Evolutionary conservation across 2,797 vertebrate genomes (phyloP), one percentile per base, ranked within the genome.

Genomic region (Zenarchopterus dispar): DNA sequence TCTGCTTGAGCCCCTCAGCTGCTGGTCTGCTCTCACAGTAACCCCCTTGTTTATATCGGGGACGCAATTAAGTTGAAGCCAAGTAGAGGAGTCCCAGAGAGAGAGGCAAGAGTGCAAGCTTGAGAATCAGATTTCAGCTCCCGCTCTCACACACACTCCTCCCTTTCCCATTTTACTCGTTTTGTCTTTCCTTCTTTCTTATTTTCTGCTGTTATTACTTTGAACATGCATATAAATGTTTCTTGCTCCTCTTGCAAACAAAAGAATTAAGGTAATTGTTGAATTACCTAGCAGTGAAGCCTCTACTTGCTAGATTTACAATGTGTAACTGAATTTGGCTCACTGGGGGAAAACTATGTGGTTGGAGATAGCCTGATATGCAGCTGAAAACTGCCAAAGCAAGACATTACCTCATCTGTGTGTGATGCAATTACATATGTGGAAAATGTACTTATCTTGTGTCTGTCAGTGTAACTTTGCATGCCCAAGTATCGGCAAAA

Each of bases 11-110:
- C 92, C 92, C 93, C 91, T 91, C 94, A 95, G 95, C 94, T 96
- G 95, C 94, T 89, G 92, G 88, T 89, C 84, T 89, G 91, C 91
- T 93, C 93, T 95, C 94, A 96, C 93, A 96, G 94, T 95, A 94
- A 95, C 93, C 91, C 92, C 90, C 94, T 95, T 96, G 96, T 96
- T 96, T 96, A 94, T 94, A 94, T 94, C 93, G 92, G 92, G 77
- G 91, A 93, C 87, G 90, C 93, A 94, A 94, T 95, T 94, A 96
- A 96, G 90, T 92, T 80, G 60, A 86, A 92, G 93, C 93, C 94
- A 94, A 95, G 93, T 90, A 87, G 91, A 93, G 92, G 93, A 94
- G 93, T 96, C 94, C 95, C 94, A 94, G 82, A 92, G 94, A 96
- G 94, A 93, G 92, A 89, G 91, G 90, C 93, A 94, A 94, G 94